Percentiles rank a stretch among this genome's conserved stretches.
These are phyloP conservation scores for Drosophila bocqueti DNA, from an alignment of 1,140 invertebrate species.

Conservation along the genomic window DNA sequence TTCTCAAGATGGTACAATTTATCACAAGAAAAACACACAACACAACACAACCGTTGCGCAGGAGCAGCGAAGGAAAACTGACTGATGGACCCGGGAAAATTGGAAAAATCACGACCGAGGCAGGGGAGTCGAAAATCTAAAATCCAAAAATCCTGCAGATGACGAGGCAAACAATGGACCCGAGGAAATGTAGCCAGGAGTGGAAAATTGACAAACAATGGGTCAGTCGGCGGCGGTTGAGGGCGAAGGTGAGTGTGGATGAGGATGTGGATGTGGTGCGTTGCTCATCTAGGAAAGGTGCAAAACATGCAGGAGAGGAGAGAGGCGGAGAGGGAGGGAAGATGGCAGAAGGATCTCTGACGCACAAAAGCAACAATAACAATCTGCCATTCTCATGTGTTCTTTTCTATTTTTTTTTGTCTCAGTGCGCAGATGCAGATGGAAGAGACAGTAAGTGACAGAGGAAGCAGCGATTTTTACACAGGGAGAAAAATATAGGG, in stretches of 20 bases:
- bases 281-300: constrained; percentile 31
- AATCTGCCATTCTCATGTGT: constrained; percentile 15
- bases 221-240: constrained; percentile 34
- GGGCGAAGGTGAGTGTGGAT: constrained; percentile 36
- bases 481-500: constrained; percentile 22
- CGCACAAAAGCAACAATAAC: constrained; percentile 44
- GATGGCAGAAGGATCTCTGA: constrained; percentile 53
- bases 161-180: constrained; percentile 72
- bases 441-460: constrained; percentile 33
- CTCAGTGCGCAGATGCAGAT: constrained; percentile 45
- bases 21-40: constrained; percentile 8
- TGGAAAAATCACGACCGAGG: constrained; percentile 33
- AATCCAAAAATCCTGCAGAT: constrained; percentile 56
- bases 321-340: constrained; percentile 3
- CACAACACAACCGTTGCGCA: constrained; percentile 50
- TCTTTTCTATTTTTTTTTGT: not conserved
- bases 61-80: constrained; percentile 64
- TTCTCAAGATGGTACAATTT: not conserved
- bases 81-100: constrained; percentile 34
- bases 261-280: constrained; percentile 12
- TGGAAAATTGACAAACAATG: constrained; percentile 82
- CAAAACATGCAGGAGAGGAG: constrained; percentile 13
- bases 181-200: constrained; percentile 72
- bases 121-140: constrained; percentile 13
- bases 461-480: constrained; percentile 20